A percentile compares a stretch with the other conserved stretches of the same genome.
phyloP scores from a whole-genome alignment of 2,888 invertebrate genomes.

The Drosophila leonis region DNA sequence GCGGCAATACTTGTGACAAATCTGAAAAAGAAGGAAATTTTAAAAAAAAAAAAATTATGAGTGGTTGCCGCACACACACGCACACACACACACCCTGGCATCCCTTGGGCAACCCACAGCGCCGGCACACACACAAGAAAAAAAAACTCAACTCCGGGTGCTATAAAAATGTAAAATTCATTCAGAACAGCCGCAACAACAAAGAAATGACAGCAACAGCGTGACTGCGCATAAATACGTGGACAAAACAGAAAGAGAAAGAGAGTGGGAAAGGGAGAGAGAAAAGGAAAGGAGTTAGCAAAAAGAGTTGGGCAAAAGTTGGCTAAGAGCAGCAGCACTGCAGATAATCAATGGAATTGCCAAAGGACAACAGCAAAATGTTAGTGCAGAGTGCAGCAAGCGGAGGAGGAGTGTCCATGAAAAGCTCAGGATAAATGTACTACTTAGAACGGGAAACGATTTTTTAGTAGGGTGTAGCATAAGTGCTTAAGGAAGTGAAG shows the following conservation, averaged over 20 bases:
- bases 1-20: conserved; percentile 75
- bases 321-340: conserved; percentile 5
- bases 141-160: conserved; percentile 37
- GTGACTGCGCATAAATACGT: conserved; percentile 77
- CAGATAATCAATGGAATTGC: conserved; percentile 48
- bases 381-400: conserved; percentile 23
- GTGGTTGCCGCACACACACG: conserved; percentile 40
- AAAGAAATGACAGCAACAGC: conserved; percentile 65
- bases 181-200: conserved; percentile 59
- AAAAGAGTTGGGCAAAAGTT: conserved; percentile 1
- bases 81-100: background rate
- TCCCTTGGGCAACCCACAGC: conserved; percentile 10
- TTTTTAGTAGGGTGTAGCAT: background rate
- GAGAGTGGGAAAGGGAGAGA: background rate
- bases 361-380: conserved; percentile 31
- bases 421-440: conserved; percentile 8
- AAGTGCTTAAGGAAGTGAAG: conserved; percentile 1
- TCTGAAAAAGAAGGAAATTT: conserved; percentile 46
- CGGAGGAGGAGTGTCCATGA: background rate
- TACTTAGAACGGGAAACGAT: background rate
- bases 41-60: conserved; percentile 44
- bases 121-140: conserved; percentile 22
- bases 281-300: background rate
- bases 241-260: conserved; percentile 19
- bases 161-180: conserved; percentile 78